Evolutionary conservation across 1,140 invertebrate genomes (phyloP), one percentile per base, ranked within the genome.

Genomic region (Rhopalosiphum padi): DNA sequence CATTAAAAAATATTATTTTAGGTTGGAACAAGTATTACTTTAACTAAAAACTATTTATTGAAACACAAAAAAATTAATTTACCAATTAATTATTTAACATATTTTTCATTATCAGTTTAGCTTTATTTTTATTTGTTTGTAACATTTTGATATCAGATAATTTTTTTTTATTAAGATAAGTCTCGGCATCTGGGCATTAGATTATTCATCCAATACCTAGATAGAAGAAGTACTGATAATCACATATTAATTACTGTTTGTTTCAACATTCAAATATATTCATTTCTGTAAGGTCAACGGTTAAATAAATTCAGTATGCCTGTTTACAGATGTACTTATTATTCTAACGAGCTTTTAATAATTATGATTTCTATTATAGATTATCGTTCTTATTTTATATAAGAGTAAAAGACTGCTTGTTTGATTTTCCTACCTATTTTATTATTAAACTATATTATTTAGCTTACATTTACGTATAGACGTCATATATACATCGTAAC

Each of bases 201-300:
- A 83, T 83, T 83, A 83, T 83, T 83, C 82, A 35, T 23, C 22
- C 35, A 83, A 83, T 83, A 35, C 22, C 35, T 48, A 35, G 6
- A 21, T 87, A 87, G 43, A 87, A 85, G 41, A 85, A 35, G 43
- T 46, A 87, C 30, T 48, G 86, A 48, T 48, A n/a, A 87, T 48
- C 46, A 87, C 86, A 46, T 87, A 48, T 86, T 86, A 30, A 86
- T 86, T 46, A 87, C 30, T 21, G 30, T 87, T 48, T 18, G 7
- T 87, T 87, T 48, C 86, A 46, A 48, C 86, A 30, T 87, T 87
- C n/a, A 87, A 87, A 87, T 46, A 87, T n/a, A 46, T 87, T 87
- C 86, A 48, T n/a, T 87, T 48, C 25, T 41, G 7, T 87, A 35
- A 51, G 86, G 46, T 87, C 86, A 87, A 87, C 30, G 46, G 43